phyloP scores from a whole-genome alignment of 2,888 invertebrate genomes.

The Habrosyne pyritoides region DNA sequence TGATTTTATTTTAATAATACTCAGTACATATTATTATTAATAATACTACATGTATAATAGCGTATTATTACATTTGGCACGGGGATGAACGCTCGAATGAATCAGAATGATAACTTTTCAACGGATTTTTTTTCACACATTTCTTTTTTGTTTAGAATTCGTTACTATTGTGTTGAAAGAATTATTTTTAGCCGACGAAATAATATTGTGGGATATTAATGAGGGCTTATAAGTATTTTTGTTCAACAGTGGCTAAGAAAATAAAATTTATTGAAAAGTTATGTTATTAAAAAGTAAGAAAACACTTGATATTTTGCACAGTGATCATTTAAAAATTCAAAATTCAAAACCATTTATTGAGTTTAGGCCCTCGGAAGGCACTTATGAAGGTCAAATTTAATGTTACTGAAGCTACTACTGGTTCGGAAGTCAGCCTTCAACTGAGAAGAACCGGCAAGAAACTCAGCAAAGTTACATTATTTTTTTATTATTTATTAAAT shows the following conservation, averaged over 20 bases:
- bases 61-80: conserved; percentile 69
- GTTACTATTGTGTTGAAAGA: conserved; percentile 26
- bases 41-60: conserved; percentile 66
- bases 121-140: conserved; percentile 56
- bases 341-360: too few relatives aligned
- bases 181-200: conserved; percentile 15
- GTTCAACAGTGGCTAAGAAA: neutral
- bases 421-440: too few relatives aligned
- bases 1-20: conserved; percentile 70
- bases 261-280: neutral
- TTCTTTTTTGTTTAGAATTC: conserved; percentile 37
- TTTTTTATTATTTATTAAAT: too few relatives aligned
- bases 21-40: conserved; percentile 72
- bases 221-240: neutral
- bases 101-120: conserved; percentile 72
- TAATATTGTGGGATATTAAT: conserved; percentile 10
- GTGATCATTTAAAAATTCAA: too few relatives aligned
- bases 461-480: too few relatives aligned
- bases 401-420: too few relatives aligned
- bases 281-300: too few relatives aligned
- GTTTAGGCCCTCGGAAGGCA: too few relatives aligned
- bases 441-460: too few relatives aligned
- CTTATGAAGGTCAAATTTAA: too few relatives aligned
- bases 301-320: too few relatives aligned
- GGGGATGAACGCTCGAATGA: conserved; percentile 78